These are phyloP conservation scores for Andrena bucephala DNA, from an alignment of 2,888 invertebrate genomes.

Conservation along the genomic window DNA sequence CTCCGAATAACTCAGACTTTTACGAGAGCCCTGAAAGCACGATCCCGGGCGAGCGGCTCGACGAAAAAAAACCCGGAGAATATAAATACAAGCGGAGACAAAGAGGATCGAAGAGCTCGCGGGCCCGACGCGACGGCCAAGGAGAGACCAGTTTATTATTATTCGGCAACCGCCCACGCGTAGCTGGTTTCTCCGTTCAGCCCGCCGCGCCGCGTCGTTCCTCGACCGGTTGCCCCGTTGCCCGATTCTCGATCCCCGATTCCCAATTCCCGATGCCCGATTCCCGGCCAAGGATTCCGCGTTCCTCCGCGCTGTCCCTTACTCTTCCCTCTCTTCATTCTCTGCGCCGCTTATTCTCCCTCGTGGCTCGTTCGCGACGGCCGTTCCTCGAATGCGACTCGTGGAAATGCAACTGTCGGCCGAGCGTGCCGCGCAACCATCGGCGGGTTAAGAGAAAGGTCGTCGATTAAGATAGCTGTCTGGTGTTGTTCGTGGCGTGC, in stretches of 20 bases:
- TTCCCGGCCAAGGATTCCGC: conserved; percentile 67
- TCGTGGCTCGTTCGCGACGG: conserved; percentile 12
- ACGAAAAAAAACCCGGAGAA: conserved; percentile 34
- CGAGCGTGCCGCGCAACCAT: conserved; percentile 67
- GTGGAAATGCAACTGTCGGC: conserved; percentile 54
- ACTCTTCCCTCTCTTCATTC: conserved; percentile 11
- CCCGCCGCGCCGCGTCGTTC: conserved; percentile 5
- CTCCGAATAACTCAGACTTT: conserved; percentile 19
- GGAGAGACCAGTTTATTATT: conserved; percentile 76
- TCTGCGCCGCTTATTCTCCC: conserved; percentile 25
- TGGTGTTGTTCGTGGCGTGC: conserved; percentile 63
- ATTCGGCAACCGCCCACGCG: conserved; percentile 82
- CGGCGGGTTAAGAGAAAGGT: conserved; percentile 79
- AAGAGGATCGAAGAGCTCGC: conserved; percentile 56
- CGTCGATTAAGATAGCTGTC: conserved; percentile 82
- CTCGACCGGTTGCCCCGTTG: conserved; percentile 57
- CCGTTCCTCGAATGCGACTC: conserved; percentile 53
- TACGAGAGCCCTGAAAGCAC: conserved; percentile 29
- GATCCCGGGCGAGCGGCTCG: conserved; percentile 4
- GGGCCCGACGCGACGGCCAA: conserved; percentile 38
- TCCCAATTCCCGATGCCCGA: conserved; percentile 56
- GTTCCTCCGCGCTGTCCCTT: conserved; percentile 56
- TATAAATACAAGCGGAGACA: conserved; percentile 55
- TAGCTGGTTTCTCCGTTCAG: conserved; percentile 66
- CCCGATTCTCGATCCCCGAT: conserved; percentile 61